Percentiles rank a stretch among this genome's conserved stretches.
Evolutionary conservation across 1,140 invertebrate species (phyloP).

Genomic region (Ostrea denselamellosa): DNA sequence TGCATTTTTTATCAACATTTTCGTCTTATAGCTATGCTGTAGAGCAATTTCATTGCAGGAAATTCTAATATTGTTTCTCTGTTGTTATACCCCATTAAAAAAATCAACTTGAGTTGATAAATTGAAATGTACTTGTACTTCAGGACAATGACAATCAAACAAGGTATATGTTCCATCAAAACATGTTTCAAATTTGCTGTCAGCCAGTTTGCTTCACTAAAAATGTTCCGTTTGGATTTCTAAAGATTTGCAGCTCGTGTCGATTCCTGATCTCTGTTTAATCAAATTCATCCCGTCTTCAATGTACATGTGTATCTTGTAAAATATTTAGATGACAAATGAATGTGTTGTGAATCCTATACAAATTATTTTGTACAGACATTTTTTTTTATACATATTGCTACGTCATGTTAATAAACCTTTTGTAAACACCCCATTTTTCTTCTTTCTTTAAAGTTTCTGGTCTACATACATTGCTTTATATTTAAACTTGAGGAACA

Average conservation of each 20-base stretch:
- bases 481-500: no score
- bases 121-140: background rate
- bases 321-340: background rate
- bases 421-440: background rate
- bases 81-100: background rate
- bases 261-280: background rate
- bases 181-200: background rate
- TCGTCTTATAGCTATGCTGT: background rate
- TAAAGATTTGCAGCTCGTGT: background rate
- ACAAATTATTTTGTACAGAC: conserved; percentile 33
- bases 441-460: background rate
- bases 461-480: background rate
- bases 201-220: background rate
- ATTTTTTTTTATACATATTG: conserved; percentile 32
- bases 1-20: background rate
- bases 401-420: conserved; percentile 31
- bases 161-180: background rate
- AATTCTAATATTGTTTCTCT: background rate
- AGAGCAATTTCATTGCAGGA: background rate
- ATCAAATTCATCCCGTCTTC: background rate
- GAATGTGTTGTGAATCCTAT: conserved; percentile 26
- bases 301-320: background rate
- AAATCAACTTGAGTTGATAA: no score
- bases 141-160: background rate
- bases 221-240: background rate